Conservation (phyloP, 1,140 invertebrate species). For the Pogonomyrmex barbatus region DNA sequence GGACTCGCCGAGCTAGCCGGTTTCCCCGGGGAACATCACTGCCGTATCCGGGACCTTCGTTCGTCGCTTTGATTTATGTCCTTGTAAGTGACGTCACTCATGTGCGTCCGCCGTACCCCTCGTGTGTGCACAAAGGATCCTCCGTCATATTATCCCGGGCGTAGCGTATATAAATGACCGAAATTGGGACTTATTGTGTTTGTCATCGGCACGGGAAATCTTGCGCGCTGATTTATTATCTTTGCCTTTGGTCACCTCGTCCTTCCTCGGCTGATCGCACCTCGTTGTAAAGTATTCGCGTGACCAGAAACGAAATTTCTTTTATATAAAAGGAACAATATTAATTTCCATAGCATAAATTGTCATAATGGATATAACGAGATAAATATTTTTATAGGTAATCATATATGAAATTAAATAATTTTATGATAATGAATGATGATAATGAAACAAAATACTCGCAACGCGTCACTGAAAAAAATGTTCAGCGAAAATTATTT, state of each 20-base stretch:
- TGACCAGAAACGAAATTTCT: not conserved
- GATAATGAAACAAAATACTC: not conserved
- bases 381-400: not conserved
- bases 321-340: not conserved
- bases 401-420: too few species aligned
- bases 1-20: constrained; percentile 67
- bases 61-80: constrained; percentile 86
- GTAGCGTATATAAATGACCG: constrained; percentile 86
- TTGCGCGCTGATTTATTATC: constrained; percentile 84
- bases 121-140: constrained; percentile 85
- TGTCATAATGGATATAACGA: not conserved
- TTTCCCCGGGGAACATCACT: constrained; percentile 80
- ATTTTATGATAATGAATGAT: not conserved
- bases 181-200: constrained; percentile 86
- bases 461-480: not conserved
- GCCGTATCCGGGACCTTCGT: constrained; percentile 82
- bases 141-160: constrained; percentile 84
- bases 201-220: constrained; percentile 85
- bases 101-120: constrained; percentile 77
- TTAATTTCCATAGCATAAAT: not conserved
- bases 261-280: constrained; percentile 19
- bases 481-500: too few species aligned
- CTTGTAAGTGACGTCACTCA: constrained; percentile 87
- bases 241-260: constrained; percentile 44
- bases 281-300: constrained; percentile 10